A percentile compares a stretch with the other conserved stretches of the same genome.
Conservation (phyloP, 2,797 vertebrate genomes). For the Tapirus indicus region DNA sequence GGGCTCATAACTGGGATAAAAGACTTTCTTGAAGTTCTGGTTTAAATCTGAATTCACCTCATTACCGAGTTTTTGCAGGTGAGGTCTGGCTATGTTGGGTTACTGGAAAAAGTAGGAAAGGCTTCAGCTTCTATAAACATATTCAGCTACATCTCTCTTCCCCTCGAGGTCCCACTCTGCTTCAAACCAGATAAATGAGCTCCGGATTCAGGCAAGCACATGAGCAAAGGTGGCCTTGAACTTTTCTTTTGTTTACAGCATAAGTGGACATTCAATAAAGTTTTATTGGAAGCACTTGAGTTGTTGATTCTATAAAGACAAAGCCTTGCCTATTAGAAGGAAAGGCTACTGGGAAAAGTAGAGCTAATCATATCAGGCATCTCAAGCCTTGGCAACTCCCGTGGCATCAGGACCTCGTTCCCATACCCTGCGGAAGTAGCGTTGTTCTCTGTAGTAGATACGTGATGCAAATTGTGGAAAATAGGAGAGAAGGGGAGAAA, state of each 20-base stretch:
- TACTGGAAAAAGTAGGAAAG: neutral
- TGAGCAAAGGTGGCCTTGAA: neutral
- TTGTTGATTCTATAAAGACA: neutral
- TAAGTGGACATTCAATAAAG: neutral
- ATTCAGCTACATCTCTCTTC: neutral
- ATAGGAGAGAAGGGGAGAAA: neutral
- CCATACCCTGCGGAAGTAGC: neutral
- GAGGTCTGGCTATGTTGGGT: neutral
- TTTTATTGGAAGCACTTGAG: neutral
- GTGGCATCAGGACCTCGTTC: neutral
- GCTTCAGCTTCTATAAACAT: neutral
- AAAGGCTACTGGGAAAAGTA: neutral
- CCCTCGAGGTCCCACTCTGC: neutral
- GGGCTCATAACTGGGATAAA: neutral
- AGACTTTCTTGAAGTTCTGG: neutral
- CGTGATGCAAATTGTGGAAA: neutral
- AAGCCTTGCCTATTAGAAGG: neutral
- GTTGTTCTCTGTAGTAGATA: neutral
- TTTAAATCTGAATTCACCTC: constrained; percentile 27
- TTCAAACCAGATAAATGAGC: neutral
- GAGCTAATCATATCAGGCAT: neutral
- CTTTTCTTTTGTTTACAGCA: neutral
- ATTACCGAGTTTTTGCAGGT: neutral
- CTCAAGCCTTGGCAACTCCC: neutral
- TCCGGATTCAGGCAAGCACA: neutral